Evolutionary conservation across 2,888 invertebrate species (phyloP), one percentile per base, ranked within the genome.

Genomic region (Hipparchia semele): DNA sequence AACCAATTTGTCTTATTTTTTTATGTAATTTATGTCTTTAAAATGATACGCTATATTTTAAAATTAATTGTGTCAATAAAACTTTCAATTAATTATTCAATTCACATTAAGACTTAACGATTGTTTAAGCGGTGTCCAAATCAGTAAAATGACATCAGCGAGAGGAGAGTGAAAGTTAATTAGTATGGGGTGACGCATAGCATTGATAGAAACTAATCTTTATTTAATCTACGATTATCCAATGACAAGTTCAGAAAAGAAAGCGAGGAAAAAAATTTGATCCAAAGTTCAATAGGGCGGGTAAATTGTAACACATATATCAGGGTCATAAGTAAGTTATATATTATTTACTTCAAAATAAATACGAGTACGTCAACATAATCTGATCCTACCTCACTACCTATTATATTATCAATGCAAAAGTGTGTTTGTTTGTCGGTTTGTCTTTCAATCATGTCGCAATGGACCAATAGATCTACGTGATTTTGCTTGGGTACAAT

Each of bases 81-180:
- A 73, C 46, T 68, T 68, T 51, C 61, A 71, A 73, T 73, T 69
- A 74, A 74, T 74, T 74, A 74, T 71, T 73, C 59, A 68, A 73
- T 49, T 80, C 77, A 78, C 77, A 77, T 79, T 80, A 79, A 79
- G 73, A 62, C 73, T 78, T 75, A 77, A 77, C 73, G 77, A 75
- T 75, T 73, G 67, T 77, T 78, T 73, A 69, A 75, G 71, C 73
- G 74, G 74, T 73, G 76, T 77, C 80, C 80, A 77, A 81, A 80
- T 80, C 76, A 79, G 79, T 73, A 72, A 74, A 68, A 85, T 90
- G 90, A 90, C 88, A 88, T 90, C 90, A 91, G 79, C 80, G 82
- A 75, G 80, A 83, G 81, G 80, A 74, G 74, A 79, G 91, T 84
- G 91, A 91, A 91, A 91, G 90, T 87, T 85, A 87, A 89, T 89